A percentile compares a stretch with the other conserved stretches of the same genome.
Conservation (phyloP, 1,140 invertebrate species). For the Heliconius hermathena region DNA sequence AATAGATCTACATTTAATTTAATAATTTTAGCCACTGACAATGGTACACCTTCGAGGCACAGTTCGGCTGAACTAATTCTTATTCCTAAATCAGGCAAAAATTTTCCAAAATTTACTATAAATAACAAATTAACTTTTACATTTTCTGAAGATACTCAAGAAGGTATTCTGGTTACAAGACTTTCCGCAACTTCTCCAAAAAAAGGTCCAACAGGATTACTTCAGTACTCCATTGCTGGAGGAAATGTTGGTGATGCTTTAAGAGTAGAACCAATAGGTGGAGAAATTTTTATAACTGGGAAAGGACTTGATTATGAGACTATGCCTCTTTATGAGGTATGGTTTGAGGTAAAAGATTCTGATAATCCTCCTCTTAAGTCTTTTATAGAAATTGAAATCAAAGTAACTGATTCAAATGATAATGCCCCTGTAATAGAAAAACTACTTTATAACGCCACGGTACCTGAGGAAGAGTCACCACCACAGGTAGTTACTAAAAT, state of each 20-base stretch:
- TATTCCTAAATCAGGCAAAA: constrained; percentile 86
- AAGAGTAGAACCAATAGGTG: constrained; percentile 89
- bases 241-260: constrained; percentile 95
- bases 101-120: constrained; percentile 89
- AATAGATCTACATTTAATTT: constrained; percentile 85
- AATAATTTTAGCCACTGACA: constrained; percentile 88
- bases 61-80: constrained; percentile 87
- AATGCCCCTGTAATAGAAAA: constrained; percentile 92
- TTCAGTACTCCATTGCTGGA: constrained; percentile 93
- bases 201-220: constrained; percentile 84
- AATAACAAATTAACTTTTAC: constrained; percentile 87
- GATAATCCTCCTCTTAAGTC: constrained; percentile 90
- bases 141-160: constrained; percentile 89
- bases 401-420: constrained; percentile 96
- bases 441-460: constrained; percentile 90
- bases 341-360: constrained; percentile 95
- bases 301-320: constrained; percentile 95
- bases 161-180: constrained; percentile 88
- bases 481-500: constrained; percentile 90
- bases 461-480: constrained; percentile 93
- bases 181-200: constrained; percentile 89
- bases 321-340: constrained; percentile 91
- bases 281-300: constrained; percentile 89
- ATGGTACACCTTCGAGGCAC: constrained; percentile 84
- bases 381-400: constrained; percentile 89